Base-by-base conservation (phyloP, 2,888 invertebrate genomes). In the Andrena fulva region DNA sequence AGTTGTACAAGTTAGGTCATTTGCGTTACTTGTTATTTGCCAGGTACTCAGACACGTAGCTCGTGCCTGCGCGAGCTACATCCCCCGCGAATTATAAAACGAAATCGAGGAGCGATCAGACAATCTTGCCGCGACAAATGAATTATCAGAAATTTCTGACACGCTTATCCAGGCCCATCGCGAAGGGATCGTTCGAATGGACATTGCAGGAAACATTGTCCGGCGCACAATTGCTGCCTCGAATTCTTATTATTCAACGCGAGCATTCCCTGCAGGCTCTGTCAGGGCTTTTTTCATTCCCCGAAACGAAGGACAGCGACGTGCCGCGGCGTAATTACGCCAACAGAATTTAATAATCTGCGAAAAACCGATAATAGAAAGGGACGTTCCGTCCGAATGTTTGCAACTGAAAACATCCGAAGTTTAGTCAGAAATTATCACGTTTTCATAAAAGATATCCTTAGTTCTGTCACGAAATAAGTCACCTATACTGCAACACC, bases 231-330 rank as follows among this genome's bases (percentile, higher is more conserved):
- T 86, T 88, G 85, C 82, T 77, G 84, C 62, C 76, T 78, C 63
- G 70, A 85, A 72, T 81, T 88, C 80, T 86, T 85, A 84, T 85
- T 88, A 88, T 73, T 86, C 73, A 68, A 67, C 52, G 54, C 62
- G 67, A 35, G 70, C 63, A 70, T 33, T 86, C 78, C 71, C 86
- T 62, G 78, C 79, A 80, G 85, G 31, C 35, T 66, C 27, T 82
- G 81, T 71, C 81, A 75, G n/a, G 8, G 29, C 33, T 54, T 71
- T 67, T 80, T 71, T 70, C 56, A 75, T 35, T 59, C 68, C 59
- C 29, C 24, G 35, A 71, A 71, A 56, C 63, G 72, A 33, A 64
- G 27, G 82, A 69, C 68, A 76, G 72, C 42, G 75, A 68, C 68
- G 54, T 48, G 72, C 50, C n/a, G 56, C 50, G 60, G 50, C 29